A percentile compares a stretch with the other conserved stretches of the same genome.
phyloP scores from a whole-genome alignment of 1,140 invertebrate species.

The Lepidotrigona ventralis region DNA sequence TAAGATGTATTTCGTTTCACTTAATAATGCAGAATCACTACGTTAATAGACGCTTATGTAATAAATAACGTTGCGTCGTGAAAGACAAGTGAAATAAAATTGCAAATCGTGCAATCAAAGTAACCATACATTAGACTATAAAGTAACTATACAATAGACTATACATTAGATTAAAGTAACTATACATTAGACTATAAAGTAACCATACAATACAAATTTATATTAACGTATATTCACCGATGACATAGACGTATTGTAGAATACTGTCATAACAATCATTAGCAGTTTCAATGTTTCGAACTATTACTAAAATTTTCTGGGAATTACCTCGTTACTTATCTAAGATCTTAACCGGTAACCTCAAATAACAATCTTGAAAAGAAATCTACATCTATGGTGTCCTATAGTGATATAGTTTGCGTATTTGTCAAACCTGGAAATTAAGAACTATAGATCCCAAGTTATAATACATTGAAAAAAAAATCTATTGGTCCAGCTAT shows the following conservation, averaged over 20 bases:
- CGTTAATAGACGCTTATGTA: conserved; percentile 20
- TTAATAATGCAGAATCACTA: background rate
- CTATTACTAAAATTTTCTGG: background rate
- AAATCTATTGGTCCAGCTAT: background rate
- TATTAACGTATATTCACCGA: too few relatives aligned
- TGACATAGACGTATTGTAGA: too few relatives aligned
- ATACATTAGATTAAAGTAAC: too few relatives aligned
- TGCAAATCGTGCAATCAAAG: background rate
- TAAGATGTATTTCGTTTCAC: background rate
- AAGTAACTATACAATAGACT: too few relatives aligned
- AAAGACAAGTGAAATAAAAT: background rate
- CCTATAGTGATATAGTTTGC: too few relatives aligned
- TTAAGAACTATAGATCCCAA: background rate
- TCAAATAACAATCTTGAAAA: too few relatives aligned
- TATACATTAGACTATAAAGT: too few relatives aligned
- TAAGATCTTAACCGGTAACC: background rate
- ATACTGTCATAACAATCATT: too few relatives aligned
- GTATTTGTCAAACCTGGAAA: background rate
- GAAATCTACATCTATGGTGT: too few relatives aligned
- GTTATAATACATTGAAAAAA: background rate
- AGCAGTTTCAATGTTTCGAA: background rate
- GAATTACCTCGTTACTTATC: background rate
- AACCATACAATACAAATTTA: too few relatives aligned
- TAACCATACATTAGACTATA: too few relatives aligned
- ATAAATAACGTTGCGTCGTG: background rate